A percentile compares a stretch with the other conserved stretches of the same genome.
These are phyloP conservation scores for Yponomeuta plumbellus DNA, from an alignment of 2,888 invertebrate species.

Conservation along the genomic window DNA sequence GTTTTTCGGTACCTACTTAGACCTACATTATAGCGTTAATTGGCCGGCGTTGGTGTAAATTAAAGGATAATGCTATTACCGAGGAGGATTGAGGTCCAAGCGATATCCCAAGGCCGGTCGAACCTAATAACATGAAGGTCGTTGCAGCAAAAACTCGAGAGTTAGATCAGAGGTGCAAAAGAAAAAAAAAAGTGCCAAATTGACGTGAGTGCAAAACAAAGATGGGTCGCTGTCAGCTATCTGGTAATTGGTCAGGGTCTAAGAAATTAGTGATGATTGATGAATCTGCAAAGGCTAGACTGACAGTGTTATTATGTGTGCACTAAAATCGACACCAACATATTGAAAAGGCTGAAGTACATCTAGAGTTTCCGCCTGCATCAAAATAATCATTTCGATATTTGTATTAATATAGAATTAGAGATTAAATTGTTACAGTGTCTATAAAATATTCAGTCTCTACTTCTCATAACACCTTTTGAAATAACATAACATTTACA, in stretches of 20 bases:
- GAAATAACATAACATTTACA: too few species aligned
- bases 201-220: not conserved
- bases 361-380: too few species aligned
- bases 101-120: conserved; percentile 41
- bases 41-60: conserved; percentile 58
- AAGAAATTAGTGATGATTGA: not conserved
- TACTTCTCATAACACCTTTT: too few species aligned
- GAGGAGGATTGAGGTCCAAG: conserved; percentile 35
- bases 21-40: conserved; percentile 30
- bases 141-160: conserved; percentile 34
- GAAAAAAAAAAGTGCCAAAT: not conserved
- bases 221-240: not conserved
- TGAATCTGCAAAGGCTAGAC: not conserved
- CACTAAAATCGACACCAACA: too few species aligned
- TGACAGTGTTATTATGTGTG: too few species aligned
- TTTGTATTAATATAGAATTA: too few species aligned
- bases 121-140: conserved; percentile 47
- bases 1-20: not conserved
- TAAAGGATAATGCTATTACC: conserved; percentile 47
- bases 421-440: too few species aligned
- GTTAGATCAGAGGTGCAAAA: conserved; percentile 3
- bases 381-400: too few species aligned
- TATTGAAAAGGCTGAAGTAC: too few species aligned
- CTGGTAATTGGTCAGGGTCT: not conserved
- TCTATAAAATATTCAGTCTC: too few species aligned